phyloP scores from a whole-genome alignment of 1,140 invertebrate species.

The Calliphora vicina region DNA sequence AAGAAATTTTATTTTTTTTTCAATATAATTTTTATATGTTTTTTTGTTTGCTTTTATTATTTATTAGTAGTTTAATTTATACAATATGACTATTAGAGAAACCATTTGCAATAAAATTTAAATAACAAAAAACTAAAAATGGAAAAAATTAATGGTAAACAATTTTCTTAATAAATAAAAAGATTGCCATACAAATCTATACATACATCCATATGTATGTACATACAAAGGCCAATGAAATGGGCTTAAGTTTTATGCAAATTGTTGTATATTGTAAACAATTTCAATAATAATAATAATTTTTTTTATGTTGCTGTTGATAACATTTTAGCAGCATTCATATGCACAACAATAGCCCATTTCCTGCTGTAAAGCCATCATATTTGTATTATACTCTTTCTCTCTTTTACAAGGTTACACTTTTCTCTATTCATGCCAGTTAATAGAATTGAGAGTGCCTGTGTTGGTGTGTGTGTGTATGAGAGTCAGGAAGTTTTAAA shows the following conservation, averaged over 20 bases:
- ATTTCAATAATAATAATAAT: neutral
- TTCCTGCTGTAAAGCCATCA: neutral
- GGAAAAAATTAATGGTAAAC: neutral
- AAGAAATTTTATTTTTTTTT: neutral
- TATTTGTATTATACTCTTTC: neutral
- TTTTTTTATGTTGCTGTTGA: neutral
- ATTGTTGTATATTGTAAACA: too few species aligned
- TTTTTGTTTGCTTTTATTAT: neutral
- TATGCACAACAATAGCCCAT: neutral
- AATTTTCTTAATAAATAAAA: neutral
- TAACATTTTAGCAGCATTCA: neutral
- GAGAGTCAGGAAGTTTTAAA: neutral
- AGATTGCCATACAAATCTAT: too few species aligned
- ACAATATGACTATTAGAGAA: neutral
- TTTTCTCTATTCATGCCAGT: neutral
- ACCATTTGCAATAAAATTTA: neutral
- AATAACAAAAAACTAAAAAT: neutral
- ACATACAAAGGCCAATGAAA: too few species aligned
- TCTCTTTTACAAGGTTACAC: too few species aligned
- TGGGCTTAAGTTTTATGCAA: too few species aligned
- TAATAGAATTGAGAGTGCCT: too few species aligned
- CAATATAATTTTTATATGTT: neutral
- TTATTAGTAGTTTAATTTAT: neutral
- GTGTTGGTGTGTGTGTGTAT: neutral
- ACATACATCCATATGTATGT: too few species aligned